phyloP scores from a whole-genome alignment of 2,113 vertebrate genomes.

The Galbula dea region DNA sequence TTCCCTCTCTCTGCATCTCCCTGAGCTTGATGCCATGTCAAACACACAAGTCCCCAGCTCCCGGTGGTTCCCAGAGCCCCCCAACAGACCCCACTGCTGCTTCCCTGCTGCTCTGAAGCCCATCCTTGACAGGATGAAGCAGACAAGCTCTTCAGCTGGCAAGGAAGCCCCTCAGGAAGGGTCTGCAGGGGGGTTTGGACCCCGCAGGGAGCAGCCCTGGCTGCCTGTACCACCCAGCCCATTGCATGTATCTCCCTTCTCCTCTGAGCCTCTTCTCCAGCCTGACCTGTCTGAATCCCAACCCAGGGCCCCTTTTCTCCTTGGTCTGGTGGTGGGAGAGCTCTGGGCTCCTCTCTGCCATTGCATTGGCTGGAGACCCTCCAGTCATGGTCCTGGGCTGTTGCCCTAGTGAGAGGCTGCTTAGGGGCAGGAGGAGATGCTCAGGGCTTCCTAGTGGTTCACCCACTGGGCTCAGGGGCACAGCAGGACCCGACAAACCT shows the following conservation, averaged over 20 bases:
- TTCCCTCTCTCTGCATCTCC: background rate
- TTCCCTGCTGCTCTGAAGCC: background rate
- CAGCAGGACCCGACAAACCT: background rate
- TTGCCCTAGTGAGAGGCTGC: rapidly evolving
- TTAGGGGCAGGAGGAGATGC: background rate
- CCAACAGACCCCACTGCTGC: background rate
- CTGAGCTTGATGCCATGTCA: background rate
- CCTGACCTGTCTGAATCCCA: background rate
- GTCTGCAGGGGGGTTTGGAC: background rate
- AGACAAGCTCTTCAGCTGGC: background rate
- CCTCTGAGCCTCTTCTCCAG: background rate
- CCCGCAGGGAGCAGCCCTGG: background rate
- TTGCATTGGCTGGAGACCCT: background rate
- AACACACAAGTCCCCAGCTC: background rate
- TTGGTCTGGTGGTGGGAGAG: background rate
- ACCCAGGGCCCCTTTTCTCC: rapidly evolving
- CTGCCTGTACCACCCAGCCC: background rate
- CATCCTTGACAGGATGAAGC: background rate
- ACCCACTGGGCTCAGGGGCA: background rate
- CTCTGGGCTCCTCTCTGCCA: background rate
- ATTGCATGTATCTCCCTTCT: rapidly evolving
- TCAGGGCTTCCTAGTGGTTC: background rate
- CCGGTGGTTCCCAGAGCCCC: background rate
- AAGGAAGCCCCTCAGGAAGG: background rate
- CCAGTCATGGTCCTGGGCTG: background rate